Evolutionary conservation across 1,140 invertebrate species (phyloP).

Genomic region (Bursaphelenchus mucronatus): DNA sequence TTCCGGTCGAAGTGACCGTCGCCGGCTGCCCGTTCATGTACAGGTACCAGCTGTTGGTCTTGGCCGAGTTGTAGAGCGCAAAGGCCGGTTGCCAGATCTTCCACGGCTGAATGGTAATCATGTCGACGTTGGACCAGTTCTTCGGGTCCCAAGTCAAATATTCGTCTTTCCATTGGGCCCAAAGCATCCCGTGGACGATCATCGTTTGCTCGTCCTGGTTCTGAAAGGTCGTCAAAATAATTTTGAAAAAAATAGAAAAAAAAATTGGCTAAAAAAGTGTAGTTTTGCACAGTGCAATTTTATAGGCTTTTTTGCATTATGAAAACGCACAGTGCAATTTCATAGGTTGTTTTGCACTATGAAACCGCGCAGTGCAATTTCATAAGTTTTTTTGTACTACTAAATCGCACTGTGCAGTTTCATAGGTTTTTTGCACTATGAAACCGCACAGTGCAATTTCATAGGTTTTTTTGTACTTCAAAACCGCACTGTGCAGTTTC

Average conservation of each 20-base stretch:
- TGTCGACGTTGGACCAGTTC: conserved; percentile 48
- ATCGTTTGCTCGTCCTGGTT: conserved; percentile 58
- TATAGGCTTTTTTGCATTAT: too few species aligned
- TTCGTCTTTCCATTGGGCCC: conserved; percentile 54
- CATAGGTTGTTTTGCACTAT: too few species aligned
- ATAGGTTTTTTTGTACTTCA: too few species aligned
- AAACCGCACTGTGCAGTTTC: too few species aligned
- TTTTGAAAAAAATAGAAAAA: background rate
- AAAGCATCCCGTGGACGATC: conserved; percentile 53
- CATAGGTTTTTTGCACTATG: too few species aligned
- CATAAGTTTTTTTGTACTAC: too few species aligned
- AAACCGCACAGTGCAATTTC: too few species aligned
- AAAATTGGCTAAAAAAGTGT: background rate
- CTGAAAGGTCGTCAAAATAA: conserved; percentile 23
- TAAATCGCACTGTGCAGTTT: too few species aligned
- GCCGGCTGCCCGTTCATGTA: conserved; percentile 58
- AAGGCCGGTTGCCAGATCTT: conserved; percentile 60
- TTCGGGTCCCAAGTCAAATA: conserved; percentile 51
- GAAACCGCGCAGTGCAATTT: too few species aligned
- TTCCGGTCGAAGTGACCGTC: conserved; percentile 39
- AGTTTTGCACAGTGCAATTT: background rate
- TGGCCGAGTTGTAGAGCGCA: conserved; percentile 56
- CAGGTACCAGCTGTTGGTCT: conserved; percentile 52
- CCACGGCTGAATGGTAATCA: conserved; percentile 46
- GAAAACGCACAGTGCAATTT: too few species aligned